Evolutionary conservation across 2,888 invertebrate species (phyloP), one percentile per base, ranked within the genome.

Genomic region (Synergus itoensis): DNA sequence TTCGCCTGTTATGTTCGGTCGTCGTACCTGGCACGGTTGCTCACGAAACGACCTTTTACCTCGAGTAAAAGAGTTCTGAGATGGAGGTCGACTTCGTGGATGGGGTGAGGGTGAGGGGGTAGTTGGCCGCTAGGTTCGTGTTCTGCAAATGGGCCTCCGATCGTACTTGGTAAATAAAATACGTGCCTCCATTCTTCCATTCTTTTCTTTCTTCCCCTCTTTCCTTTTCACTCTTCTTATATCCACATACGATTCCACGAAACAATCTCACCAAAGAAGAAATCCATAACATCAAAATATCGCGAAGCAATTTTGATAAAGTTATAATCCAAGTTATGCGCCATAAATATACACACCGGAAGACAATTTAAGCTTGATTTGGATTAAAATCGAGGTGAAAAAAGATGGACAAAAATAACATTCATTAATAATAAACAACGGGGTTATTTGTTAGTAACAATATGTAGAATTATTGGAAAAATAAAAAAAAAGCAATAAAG

Each of bases 141-240:
- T 86, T 87, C 84, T 81, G 69, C 82, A 85, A 89, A 88, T 88
- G 86, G 84, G 85, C 82, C 86, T 84, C 76, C 83, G 84, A 86
- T 87, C 85, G 79, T 84, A 81, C 81, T 82, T 85, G 79, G 82
- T 84, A 86, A 87, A 89, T 86, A 87, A 88, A 87, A 73, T 73
- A 73, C 73, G 48, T 73, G 28, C 69, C 45, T 73, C 81, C 78
- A 85, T 81, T 82, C 79, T 62, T 79, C 79, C 60, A 67, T 77
- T 77, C 78, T 78, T 16, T 45, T 63, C 64, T 36, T 21, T 43
- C 48, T 5, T 40, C 7, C 21, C n/a, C 40, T 28, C 28, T 63
- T 28, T 60, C 40, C 5, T 41, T 40, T 62, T 45, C n/a, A 21
- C 43, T 8, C 8, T 40, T 57, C 14, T 60, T n/a, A 41, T 43